Evolutionary conservation across 2,888 invertebrate genomes (phyloP), one percentile per base, ranked within the genome.

Genomic region (Pristionchus mayeri): DNA sequence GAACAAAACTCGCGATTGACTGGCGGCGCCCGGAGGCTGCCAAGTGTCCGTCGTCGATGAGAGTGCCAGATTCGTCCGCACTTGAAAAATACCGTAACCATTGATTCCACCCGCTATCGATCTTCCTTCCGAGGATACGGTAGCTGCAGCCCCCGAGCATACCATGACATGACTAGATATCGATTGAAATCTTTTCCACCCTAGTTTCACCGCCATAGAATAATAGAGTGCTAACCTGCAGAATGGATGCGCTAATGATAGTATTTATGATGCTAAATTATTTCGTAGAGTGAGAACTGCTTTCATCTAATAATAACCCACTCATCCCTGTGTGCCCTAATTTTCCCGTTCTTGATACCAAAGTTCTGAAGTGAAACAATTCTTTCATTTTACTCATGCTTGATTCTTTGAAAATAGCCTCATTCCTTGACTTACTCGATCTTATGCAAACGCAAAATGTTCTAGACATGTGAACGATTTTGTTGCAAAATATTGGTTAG

Each of bases 1-100:
- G 52, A 93, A 92, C 87, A 91, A 91, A 84, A 89, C 90, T 16
- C 86, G 89, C 34, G 92, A 92, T 78, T 89, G 88, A 88, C 89
- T 87, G 79, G 81, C 63, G 78, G 88, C 84, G 85, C 27, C 80
- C 40, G 88, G 88, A 86, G 86, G 84, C 83, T 86, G 89, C 80
- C 84, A 75, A 82, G 87, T 87, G 83, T 86, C 86, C 21, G 86
- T 88, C 37, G 85, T 88, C n/a, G 88, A 90, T 83, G 90, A 90
- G 54, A 85, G 71, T 3, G 71, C 40, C 16, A 48, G 40, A 40
- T 57, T 84, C 37, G 75, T 71, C 2, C 48, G 50, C 2, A 50
- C 21, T 30, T 78, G 76, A 63, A 30, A 63, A 6, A 48, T 78
- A 50, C 76, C 76, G 30, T 78, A 78, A 7, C 76, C 76, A 24